Percentiles rank a stretch among this genome's conserved stretches.
Conservation (phyloP, 2,888 invertebrate genomes). For the Nemotelus pantherinus region DNA sequence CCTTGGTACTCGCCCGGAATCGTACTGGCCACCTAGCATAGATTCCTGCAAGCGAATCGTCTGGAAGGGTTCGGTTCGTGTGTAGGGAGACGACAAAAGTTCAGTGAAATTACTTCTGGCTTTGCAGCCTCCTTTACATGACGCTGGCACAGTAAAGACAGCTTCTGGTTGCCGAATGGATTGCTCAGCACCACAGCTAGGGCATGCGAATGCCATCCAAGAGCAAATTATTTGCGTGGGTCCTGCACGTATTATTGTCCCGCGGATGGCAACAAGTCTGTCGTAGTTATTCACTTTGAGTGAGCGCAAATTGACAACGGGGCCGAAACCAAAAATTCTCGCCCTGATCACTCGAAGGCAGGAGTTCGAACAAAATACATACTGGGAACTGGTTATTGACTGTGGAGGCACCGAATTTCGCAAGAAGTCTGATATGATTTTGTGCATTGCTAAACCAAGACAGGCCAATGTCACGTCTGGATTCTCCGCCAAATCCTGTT, state of each 20-base stretch:
- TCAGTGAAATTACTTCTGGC: conserved; percentile 72
- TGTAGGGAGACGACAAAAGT: conserved; percentile 73
- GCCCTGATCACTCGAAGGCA: conserved; percentile 63
- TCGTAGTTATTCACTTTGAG: conserved; percentile 80
- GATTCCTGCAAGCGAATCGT: conserved; percentile 85
- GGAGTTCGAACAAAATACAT: conserved; percentile 25
- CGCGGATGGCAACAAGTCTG: conserved; percentile 80
- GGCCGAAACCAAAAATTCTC: conserved; percentile 72
- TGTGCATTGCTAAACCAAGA: conserved; percentile 82
- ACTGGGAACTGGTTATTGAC: neutral
- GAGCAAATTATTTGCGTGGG: conserved; percentile 77
- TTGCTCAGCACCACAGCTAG: conserved; percentile 73
- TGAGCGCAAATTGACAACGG: conserved; percentile 73
- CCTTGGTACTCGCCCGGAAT: conserved; percentile 77
- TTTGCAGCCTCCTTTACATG: conserved; percentile 70
- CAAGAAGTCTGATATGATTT: conserved; percentile 65
- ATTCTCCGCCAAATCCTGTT: conserved; percentile 72
- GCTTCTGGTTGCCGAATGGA: conserved; percentile 69
- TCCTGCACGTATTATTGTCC: conserved; percentile 85
- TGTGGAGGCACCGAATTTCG: neutral
- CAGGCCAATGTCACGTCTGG: conserved; percentile 76
- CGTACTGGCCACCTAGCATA: conserved; percentile 63
- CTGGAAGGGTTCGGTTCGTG: conserved; percentile 82
- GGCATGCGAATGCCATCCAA: conserved; percentile 82
- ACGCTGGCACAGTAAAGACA: conserved; percentile 65